Base-by-base conservation (phyloP, 2,797 vertebrate species). In the Momotus momota region DNA sequence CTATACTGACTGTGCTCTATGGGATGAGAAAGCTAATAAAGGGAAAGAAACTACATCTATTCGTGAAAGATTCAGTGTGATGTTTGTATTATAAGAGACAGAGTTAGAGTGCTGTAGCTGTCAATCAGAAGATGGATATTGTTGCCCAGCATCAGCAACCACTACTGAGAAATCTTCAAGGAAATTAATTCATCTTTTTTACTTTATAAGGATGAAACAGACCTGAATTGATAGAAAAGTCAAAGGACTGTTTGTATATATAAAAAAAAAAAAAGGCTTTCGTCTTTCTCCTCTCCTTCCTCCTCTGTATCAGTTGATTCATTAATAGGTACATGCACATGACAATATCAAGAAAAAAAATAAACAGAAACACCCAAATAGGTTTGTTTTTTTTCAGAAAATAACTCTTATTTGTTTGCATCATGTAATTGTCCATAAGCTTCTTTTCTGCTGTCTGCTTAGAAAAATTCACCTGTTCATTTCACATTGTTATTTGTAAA, bases 11-110 rank as follows among this genome's bases (percentile, higher is more conserved):
- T 97, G 90, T 14, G 21, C 70, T 97, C 94, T 95, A 73, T 95
- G 88, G 95, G 91, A 96, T 92, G 86, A 95, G 93, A 92, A 88
- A 98, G 97, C 96, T 98, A 98, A 98, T 98, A 98, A 98, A 98
- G 80, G 75, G 25, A 97, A 88, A 95, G 94, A 90, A 92, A 95
- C 93, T 97, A 94, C 96, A 97, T 96, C 90, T 96, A 86, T 92
- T 96, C 5, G 60, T 94, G 96, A 92, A 88, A 94, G 90, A 96
- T 96, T 89, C 73, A 52, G 67, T 89, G 89, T 71, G 94, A 94
- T 95, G 92, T 95, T 97, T 97, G 87, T 94, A 67, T 96, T 97
- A 96, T 67, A 96, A 96, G 88, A 93, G 81, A 62, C 40, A 81
- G 85, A 81, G 85, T 75, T 93, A 84, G 61, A 77, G 73, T 61